Percentiles rank a stretch among this genome's conserved stretches.
phyloP scores from a whole-genome alignment of 2,888 invertebrate species.

The Ceriagrion tenellum region DNA sequence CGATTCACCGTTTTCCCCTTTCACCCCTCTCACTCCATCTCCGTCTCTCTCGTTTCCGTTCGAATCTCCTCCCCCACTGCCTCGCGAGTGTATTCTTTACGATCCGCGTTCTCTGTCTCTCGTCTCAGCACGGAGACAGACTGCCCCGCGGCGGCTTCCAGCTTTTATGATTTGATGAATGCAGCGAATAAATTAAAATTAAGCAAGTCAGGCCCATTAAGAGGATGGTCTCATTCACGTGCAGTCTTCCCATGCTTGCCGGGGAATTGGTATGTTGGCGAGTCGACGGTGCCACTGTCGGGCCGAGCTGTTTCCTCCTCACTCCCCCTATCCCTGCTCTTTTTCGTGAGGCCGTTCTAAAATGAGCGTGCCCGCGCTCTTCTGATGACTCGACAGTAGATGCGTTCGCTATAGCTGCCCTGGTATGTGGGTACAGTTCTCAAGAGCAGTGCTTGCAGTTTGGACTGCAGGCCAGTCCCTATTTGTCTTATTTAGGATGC shows the following conservation, averaged over 20 bases:
- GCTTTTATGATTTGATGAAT: slow-evolving; percentile 5
- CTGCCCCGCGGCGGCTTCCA: not conserved
- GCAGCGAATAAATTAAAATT: slow-evolving; percentile 31
- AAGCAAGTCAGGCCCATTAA: slow-evolving; percentile 19
- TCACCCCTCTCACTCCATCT: not conserved
- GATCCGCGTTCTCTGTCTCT: not conserved
- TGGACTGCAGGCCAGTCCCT: not conserved
- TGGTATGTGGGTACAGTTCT: not conserved
- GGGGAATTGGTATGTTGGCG: not conserved
- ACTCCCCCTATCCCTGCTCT: not conserved
- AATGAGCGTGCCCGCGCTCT: not conserved
- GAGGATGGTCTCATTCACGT: not conserved
- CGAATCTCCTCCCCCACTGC: not conserved
- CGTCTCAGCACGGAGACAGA: not conserved
- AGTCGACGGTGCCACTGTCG: not conserved
- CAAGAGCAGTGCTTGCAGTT: not conserved
- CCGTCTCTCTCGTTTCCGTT: not conserved
- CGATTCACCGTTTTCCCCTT: not conserved
- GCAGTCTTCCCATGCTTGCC: not conserved
- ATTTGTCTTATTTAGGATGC: not conserved
- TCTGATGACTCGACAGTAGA: not conserved
- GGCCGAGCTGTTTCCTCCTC: not conserved
- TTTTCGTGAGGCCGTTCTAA: not conserved
- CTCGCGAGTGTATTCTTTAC: not conserved
- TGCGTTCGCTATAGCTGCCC: not conserved